Percentiles rank a stretch among this genome's conserved stretches.
phyloP scores from a whole-genome alignment of 2,113 vertebrate species.

The Zootoca vivipara region DNA sequence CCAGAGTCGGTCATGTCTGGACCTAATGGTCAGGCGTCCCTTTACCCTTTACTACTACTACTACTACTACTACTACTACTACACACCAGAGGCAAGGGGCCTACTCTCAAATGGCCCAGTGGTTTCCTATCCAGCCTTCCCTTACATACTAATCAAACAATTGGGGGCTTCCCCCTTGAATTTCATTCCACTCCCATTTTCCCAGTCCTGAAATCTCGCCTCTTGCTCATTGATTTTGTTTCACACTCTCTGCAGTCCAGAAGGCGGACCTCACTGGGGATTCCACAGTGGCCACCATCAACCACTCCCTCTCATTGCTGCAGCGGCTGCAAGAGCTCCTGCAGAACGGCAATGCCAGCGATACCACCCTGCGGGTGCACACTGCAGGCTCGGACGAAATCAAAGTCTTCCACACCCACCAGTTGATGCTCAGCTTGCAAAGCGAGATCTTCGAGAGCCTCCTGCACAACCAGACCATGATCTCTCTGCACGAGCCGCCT shows the following conservation, averaged over 20 bases:
- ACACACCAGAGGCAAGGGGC: no score
- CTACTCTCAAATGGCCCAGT: neutral
- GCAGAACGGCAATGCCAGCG: constrained; percentile 85
- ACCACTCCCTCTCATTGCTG: constrained; percentile 85
- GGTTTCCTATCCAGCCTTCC: neutral
- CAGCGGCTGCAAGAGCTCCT: constrained; percentile 87
- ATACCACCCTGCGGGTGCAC: constrained; percentile 85
- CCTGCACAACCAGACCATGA: constrained; percentile 79
- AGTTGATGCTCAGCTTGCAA: constrained; percentile 90
- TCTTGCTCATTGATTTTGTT: neutral
- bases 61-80: no score
- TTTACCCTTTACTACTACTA: no score
- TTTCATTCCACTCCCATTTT: neutral
- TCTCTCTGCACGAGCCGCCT: constrained; percentile 77
- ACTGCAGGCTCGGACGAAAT: constrained; percentile 83
- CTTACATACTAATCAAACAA: neutral
- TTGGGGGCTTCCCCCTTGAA: neutral
- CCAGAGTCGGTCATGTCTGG: no score
- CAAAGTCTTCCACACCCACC: constrained; percentile 87
- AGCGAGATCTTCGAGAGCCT: constrained; percentile 84
- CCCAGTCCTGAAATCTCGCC: accelerated
- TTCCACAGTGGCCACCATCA: constrained; percentile 76
- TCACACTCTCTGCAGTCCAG: constrained; percentile 71
- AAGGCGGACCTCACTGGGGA: constrained; percentile 72
- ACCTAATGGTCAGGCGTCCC: no score